A percentile compares a stretch with the other conserved stretches of the same genome.
These are phyloP conservation scores for Nomada ferruginata DNA, from an alignment of 2,888 invertebrate species.

Conservation along the genomic window DNA sequence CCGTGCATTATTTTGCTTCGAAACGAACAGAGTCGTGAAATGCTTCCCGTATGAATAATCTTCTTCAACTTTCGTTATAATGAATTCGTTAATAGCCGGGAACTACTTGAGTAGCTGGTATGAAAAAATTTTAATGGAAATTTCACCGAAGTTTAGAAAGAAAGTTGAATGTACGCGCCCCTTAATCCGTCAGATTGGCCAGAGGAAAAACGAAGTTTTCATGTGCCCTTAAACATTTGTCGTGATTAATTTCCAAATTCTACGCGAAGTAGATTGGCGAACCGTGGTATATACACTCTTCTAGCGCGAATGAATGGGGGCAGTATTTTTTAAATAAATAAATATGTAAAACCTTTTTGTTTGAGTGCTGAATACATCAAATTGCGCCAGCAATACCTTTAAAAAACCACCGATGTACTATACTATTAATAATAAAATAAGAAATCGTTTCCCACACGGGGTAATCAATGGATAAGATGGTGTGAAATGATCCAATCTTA, in stretches of 20 bases:
- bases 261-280: too few species aligned
- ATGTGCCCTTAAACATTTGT: not conserved
- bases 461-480: too few species aligned
- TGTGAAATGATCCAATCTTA: too few species aligned
- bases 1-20: slow-evolving; percentile 63
- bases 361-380: too few species aligned
- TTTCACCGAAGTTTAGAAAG: not conserved
- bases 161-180: not conserved
- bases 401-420: too few species aligned
- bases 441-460: too few species aligned
- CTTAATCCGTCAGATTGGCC: not conserved
- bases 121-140: not conserved
- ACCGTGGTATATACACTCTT: too few species aligned
- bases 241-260: not conserved
- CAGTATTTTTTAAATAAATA: too few species aligned
- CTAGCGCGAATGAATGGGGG: too few species aligned
- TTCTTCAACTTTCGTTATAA: slow-evolving; percentile 12
- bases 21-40: slow-evolving; percentile 50
- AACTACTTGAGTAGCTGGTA: not conserved
- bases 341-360: too few species aligned
- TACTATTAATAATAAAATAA: too few species aligned
- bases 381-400: too few species aligned
- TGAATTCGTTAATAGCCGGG: slow-evolving; percentile 9
- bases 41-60: slow-evolving; percentile 59
- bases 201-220: not conserved